These are phyloP conservation scores for Scrobipalpa atriplicella DNA, from an alignment of 2,888 invertebrate species.

Conservation along the genomic window DNA sequence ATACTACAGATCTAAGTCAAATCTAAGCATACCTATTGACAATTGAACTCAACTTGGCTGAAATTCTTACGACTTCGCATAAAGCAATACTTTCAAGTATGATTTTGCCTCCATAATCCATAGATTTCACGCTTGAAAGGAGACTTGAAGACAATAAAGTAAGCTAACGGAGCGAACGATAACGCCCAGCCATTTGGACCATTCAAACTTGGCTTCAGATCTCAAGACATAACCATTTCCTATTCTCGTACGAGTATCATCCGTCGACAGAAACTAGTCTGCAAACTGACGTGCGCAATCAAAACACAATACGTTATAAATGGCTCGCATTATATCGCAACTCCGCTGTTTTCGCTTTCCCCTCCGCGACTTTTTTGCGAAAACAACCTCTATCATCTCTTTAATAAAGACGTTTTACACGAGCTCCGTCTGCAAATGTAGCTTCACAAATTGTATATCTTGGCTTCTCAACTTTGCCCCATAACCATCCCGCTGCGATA, in stretches of 20 bases:
- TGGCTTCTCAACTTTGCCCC: constrained; percentile 64
- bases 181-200: constrained; percentile 60
- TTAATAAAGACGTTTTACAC: constrained; percentile 15
- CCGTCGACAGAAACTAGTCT: constrained; percentile 65
- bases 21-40: too few relatives aligned
- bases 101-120: constrained; percentile 41
- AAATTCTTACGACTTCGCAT: constrained; percentile 5
- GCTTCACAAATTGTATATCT: constrained; percentile 42
- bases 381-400: constrained; percentile 12
- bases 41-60: neutral
- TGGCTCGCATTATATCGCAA: constrained; percentile 62
- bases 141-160: constrained; percentile 64
- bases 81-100: constrained; percentile 21
- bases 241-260: constrained; percentile 63
- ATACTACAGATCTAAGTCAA: too few relatives aligned
- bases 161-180: constrained; percentile 59
- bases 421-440: constrained; percentile 39
- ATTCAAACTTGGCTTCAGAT: constrained; percentile 66
- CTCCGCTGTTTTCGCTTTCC: constrained; percentile 38
- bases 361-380: neutral
- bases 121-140: constrained; percentile 54
- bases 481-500: constrained; percentile 70
- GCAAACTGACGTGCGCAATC: constrained; percentile 72
- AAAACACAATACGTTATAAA: constrained; percentile 82
- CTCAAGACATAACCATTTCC: constrained; percentile 74